Conservation (phyloP, 2,888 invertebrate species). For the Clepsis dumicolana region DNA sequence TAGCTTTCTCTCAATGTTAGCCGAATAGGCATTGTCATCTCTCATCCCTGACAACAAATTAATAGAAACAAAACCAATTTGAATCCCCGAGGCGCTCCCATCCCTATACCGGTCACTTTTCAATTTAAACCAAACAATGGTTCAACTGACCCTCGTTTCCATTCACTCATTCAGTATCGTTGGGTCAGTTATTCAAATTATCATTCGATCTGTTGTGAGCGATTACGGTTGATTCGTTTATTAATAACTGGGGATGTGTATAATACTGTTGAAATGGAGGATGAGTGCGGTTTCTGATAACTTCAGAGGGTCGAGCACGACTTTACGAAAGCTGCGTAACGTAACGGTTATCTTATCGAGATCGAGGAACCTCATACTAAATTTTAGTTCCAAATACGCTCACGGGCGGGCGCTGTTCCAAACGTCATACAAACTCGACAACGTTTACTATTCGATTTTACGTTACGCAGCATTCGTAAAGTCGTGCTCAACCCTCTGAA, state of each 20-base stretch:
- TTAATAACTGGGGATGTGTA: neutral
- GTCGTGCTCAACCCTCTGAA: too few species aligned
- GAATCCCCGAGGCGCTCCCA: constrained; percentile 50
- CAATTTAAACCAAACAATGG: constrained; percentile 83
- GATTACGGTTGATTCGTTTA: constrained; percentile 19
- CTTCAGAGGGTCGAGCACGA: too few species aligned
- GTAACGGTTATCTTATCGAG: too few species aligned
- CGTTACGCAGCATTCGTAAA: too few species aligned
- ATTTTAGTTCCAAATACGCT: too few species aligned
- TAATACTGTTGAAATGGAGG: neutral
- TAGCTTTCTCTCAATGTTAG: neutral
- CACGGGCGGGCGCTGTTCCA: too few species aligned
- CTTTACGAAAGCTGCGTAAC: too few species aligned
- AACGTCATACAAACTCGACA: too few species aligned
- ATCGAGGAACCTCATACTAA: too few species aligned
- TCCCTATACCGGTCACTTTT: constrained; percentile 76
- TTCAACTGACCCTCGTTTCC: constrained; percentile 49
- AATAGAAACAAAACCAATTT: neutral
- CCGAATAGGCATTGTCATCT: too few species aligned
- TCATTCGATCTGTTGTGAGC: constrained; percentile 39
- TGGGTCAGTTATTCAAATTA: constrained; percentile 56
- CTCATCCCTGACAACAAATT: neutral
- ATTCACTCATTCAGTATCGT: constrained; percentile 63
- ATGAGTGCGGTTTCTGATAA: neutral
- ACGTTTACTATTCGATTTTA: too few species aligned